Evolutionary conservation across 2,797 vertebrate genomes (phyloP).

Genomic region (Trichosurus vulpecula): DNA sequence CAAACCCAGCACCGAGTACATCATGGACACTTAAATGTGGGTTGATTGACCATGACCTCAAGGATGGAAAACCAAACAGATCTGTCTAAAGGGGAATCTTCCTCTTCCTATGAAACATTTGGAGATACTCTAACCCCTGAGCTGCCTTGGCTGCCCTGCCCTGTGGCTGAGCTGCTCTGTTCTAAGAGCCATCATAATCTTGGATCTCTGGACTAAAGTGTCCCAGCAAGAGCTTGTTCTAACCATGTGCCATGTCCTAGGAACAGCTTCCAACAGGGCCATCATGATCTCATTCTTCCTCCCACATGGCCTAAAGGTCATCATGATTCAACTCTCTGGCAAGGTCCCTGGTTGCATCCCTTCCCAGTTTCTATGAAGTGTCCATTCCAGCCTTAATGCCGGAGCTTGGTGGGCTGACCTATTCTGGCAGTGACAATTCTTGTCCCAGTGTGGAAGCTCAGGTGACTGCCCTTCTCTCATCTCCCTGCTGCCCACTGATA

Average conservation of each 20-base stretch:
- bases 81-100: not conserved
- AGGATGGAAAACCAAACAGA: not conserved
- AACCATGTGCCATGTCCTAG: not conserved
- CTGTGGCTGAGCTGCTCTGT: no score
- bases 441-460: not conserved
- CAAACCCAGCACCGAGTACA: not conserved
- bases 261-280: not conserved
- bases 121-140: not conserved
- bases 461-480: not conserved
- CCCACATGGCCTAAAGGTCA: not conserved
- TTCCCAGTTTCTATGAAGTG: not conserved
- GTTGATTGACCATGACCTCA: not conserved
- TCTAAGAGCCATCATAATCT: not conserved
- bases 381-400: not conserved
- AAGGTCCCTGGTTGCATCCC: not conserved
- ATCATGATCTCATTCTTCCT: not conserved
- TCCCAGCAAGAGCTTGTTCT: not conserved
- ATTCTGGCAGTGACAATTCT: not conserved
- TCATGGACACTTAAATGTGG: not conserved
- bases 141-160: no score
- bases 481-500: not conserved
- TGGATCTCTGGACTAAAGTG: not conserved
- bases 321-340: not conserved
- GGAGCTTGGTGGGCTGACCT: not conserved
- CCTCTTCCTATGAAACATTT: not conserved